Evolutionary conservation across 2,888 invertebrate genomes (phyloP).

Genomic region (Lithosia quadra): DNA sequence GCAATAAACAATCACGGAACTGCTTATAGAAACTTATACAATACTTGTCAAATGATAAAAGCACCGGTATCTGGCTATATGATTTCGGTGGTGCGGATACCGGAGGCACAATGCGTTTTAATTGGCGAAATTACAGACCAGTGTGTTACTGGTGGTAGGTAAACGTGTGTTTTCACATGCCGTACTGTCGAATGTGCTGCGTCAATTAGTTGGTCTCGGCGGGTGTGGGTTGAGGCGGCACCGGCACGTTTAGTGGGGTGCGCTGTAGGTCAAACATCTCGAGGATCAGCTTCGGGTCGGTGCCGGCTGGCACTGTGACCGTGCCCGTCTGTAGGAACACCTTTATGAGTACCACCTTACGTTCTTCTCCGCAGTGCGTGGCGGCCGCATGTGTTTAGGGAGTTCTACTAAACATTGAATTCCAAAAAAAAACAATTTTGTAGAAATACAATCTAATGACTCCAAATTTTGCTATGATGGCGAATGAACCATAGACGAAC

Average conservation of each 20-base stretch:
- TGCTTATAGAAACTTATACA: slow-evolving; percentile 34
- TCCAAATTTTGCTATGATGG: slow-evolving; percentile 36
- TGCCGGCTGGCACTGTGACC: slow-evolving; percentile 85
- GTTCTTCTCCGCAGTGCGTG: slow-evolving; percentile 80
- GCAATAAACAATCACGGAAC: slow-evolving; percentile 41
- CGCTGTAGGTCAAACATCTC: slow-evolving; percentile 86
- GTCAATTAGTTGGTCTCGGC: slow-evolving; percentile 62
- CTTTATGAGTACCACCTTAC: slow-evolving; percentile 83
- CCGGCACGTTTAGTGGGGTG: slow-evolving; percentile 77
- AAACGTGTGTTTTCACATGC: slow-evolving; percentile 26
- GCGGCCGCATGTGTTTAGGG: slow-evolving; percentile 72
- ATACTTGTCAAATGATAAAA: slow-evolving; percentile 44
- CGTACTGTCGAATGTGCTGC: background rate
- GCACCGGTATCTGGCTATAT: slow-evolving; percentile 38
- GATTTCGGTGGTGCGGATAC: slow-evolving; percentile 56
- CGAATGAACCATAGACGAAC: slow-evolving; percentile 58
- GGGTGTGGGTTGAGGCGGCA: slow-evolving; percentile 62
- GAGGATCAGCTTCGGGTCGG: slow-evolving; percentile 85
- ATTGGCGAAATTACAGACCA: slow-evolving; percentile 27
- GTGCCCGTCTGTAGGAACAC: slow-evolving; percentile 81
- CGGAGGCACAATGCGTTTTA: slow-evolving; percentile 32
- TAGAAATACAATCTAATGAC: slow-evolving; percentile 21
- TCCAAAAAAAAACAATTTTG: slow-evolving; percentile 31
- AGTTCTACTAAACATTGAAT: slow-evolving; percentile 49
- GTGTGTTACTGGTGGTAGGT: slow-evolving; percentile 21